Conservation (phyloP, 2,797 vertebrate species). For the Argyrosomus regius region DNA sequence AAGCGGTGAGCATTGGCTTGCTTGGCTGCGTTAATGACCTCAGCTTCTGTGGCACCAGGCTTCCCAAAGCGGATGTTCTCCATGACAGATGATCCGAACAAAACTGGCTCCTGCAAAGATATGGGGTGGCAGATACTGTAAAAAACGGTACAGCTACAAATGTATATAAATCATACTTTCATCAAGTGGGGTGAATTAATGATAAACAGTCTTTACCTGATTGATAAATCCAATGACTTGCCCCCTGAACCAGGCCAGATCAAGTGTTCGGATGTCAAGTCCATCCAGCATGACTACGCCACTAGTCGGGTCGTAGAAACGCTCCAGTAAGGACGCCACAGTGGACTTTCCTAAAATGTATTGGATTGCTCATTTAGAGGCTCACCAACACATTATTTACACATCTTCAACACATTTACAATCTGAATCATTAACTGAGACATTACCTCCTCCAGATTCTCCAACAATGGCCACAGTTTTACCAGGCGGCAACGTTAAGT, state of each 20-base stretch:
- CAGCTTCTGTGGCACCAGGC: constrained; percentile 88
- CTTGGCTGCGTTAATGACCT: constrained; percentile 89
- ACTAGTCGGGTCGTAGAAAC: constrained; percentile 92
- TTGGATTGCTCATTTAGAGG: constrained; percentile 45
- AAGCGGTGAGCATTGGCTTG: constrained; percentile 94
- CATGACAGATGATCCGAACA: constrained; percentile 94
- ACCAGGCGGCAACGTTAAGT: constrained; percentile 88
- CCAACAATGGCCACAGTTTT: constrained; percentile 96
- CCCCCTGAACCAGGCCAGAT: constrained; percentile 94
- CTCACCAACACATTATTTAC: not conserved
- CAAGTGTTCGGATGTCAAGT: constrained; percentile 89
- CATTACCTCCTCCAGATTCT: constrained; percentile 95
- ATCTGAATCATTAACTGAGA: not conserved
- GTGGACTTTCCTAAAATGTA: constrained; percentile 92
- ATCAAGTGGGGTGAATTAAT: not conserved
- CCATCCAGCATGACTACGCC: constrained; percentile 92
- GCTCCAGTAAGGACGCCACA: constrained; percentile 92
- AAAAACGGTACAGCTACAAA: not conserved
- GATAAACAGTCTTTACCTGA: constrained; percentile 84
- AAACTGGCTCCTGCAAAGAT: constrained; percentile 90
- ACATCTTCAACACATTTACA: not conserved
- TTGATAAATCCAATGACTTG: constrained; percentile 95
- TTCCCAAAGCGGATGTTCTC: constrained; percentile 98
- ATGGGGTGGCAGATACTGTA: not conserved
- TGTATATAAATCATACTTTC: not conserved